Base-by-base conservation (phyloP, 2,888 invertebrate species). In the Oxycera nigricornis region DNA sequence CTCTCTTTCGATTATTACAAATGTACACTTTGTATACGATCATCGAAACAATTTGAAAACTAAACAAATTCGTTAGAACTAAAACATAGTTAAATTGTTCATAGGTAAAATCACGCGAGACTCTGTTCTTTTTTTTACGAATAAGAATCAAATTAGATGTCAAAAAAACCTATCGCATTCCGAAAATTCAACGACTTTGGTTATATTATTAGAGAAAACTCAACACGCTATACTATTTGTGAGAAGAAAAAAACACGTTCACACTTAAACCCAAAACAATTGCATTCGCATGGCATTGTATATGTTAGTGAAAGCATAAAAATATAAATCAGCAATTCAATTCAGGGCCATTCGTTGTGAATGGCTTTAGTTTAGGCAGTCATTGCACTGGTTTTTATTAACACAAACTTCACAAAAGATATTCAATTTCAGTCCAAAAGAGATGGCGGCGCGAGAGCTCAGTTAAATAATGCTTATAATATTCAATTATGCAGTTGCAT, bases 1-100 rank as follows among this genome's bases (percentile, higher is more conserved):
- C 62, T 62, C 62, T 59, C n/a, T 61, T 52, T 59, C 72, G 72
- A 72, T 72, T 72, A 52, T 72, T 73, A 73, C 73, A 73, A 73
- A 73, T 73, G 41, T 73, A 73, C 73, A 62, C 73, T 62, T 72
- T 72, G 59, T 72, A 72, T 72, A 73, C 62, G 59, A 20, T 31
- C 39, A 65, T 62, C 30, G 50, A 67, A 68, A 68, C 28, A 68
- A 35, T 50, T 4, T 20, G 30, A 68, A 68, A 30, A 17, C 3
- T 9, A 68, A 68, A 68, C 28, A 26, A 50, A 28, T 50, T 68
- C 68, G 30, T 50, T 50, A 68, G 50, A 68, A 68, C 52, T 68
- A 50, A 68, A 68, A 50, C 50, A 68, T 68, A 30, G 28, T 59
- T 9, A 67, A 62, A 61, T 17, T 31, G 14, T 52, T 50, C 30